phyloP scores from a whole-genome alignment of 2,888 invertebrate species.

The Phyllotreta cruciferae region DNA sequence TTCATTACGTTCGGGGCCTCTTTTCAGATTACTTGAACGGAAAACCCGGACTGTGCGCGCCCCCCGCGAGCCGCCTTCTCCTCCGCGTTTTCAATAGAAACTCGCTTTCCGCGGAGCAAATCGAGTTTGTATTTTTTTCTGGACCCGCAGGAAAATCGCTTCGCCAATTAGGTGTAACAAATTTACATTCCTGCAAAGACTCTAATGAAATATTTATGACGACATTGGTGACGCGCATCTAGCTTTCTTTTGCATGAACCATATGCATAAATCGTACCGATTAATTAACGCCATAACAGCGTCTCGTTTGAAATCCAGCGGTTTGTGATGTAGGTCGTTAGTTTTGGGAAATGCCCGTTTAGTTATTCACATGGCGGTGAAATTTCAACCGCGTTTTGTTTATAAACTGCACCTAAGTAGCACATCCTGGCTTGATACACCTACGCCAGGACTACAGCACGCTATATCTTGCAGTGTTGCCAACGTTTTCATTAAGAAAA shows the following conservation, averaged over 20 bases:
- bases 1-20: slow-evolving; percentile 47
- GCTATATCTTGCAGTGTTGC: slow-evolving; percentile 7
- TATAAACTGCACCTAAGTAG: slow-evolving; percentile 12
- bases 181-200: no score
- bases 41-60: slow-evolving; percentile 26
- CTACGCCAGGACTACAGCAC: slow-evolving; percentile 1
- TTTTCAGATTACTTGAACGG: slow-evolving; percentile 40
- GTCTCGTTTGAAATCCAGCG: slow-evolving; percentile 8
- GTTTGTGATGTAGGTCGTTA: slow-evolving; percentile 4
- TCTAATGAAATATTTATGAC: no score
- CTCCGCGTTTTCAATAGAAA: slow-evolving; percentile 4
- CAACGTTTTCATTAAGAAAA: neutral
- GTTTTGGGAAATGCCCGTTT: slow-evolving; percentile 12
- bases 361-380: slow-evolving; percentile 18
- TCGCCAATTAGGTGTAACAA: neutral
- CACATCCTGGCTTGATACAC: neutral
- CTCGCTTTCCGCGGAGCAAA: neutral
- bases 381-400: slow-evolving; percentile 18
- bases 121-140: slow-evolving; percentile 13
- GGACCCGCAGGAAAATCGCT: neutral
- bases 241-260: no score
- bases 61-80: neutral
- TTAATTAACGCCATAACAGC: slow-evolving; percentile 5
- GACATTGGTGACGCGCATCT: no score
- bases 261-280: slow-evolving; percentile 2